Evolutionary conservation across 30 jellyfish, hydroid and myxozoan species (phyloP).

Genomic region (Pelagia noctiluca): DNA sequence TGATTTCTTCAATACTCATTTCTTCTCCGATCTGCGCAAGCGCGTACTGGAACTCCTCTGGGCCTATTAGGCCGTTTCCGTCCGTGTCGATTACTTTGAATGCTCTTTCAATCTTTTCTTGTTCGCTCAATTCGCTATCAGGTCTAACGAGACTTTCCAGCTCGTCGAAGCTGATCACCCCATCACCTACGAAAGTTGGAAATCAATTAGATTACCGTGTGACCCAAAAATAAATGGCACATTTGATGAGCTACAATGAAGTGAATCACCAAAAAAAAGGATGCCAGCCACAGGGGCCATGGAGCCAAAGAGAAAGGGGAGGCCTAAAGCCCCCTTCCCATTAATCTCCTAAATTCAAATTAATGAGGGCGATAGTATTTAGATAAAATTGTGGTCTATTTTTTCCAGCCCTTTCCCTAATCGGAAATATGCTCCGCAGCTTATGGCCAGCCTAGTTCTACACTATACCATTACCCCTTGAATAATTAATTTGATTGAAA

Average conservation of each 20-base stretch:
- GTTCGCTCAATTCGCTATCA: slow-evolving; percentile 8
- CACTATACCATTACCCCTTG: too few species aligned
- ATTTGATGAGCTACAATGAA: not conserved
- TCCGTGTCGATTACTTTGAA: slow-evolving; percentile 54
- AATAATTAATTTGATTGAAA: too few species aligned
- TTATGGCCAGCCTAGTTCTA: too few species aligned
- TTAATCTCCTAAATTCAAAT: too few species aligned
- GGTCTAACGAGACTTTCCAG: slow-evolving; percentile 57
- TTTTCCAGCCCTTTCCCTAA: too few species aligned
- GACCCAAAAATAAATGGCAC: not conserved
- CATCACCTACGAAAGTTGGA: slow-evolving; percentile 38
- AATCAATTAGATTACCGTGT: not conserved
- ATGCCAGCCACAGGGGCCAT: not conserved
- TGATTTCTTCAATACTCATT: slow-evolving; percentile 41
- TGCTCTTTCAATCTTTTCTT: slow-evolving; percentile 52
- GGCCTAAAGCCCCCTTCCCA: too few species aligned
- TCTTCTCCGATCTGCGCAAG: slow-evolving; percentile 66
- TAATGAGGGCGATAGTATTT: too few species aligned
- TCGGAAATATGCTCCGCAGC: too few species aligned
- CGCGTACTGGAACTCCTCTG: slow-evolving; percentile 50
- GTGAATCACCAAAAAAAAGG: not conserved
- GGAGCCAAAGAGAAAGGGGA: not conserved
- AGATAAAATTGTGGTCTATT: too few species aligned
- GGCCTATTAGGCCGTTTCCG: slow-evolving; percentile 64
- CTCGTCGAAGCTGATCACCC: slow-evolving; percentile 65